Evolutionary conservation across 2,797 vertebrate genomes (phyloP), one percentile per base, ranked within the genome.

Genomic region (Cossypha dichroa): DNA sequence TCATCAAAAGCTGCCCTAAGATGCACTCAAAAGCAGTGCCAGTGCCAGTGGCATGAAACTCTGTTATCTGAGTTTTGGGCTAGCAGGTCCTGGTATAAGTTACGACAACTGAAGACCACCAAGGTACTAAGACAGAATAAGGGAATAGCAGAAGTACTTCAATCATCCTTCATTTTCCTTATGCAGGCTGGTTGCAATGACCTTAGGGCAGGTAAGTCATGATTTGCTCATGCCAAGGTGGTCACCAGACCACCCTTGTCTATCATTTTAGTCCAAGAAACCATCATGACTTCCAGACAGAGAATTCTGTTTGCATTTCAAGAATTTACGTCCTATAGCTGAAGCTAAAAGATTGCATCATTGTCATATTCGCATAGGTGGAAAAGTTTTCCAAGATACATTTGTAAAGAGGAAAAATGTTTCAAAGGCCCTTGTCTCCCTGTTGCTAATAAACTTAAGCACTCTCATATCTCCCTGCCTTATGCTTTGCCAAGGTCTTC

Each of bases 271-370:
- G 18, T 19, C 46, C 38, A 92, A 68, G 58, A 63, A 93, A 81
- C 11, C 36, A 72, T 17, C 41, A 77, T 8, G 31, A 88, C 31
- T 76, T 87, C 41, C 45, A 70, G 36, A 46, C 19, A 62, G 23
- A 33, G 28, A 74, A 26, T 90, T 87, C 7, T 64, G 21, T 68
- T 59, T 68, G 66, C 46, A 54, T 67, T 76, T 59, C 76, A 75
- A 85, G 46, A 56, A 91, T 54, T 70, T 11, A 46, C 45, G 74
- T 36, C 34, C 52, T 58, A 20, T 31, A 70, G 72, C 45, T 58
- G 64, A 93, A 52, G 28, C 58, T 56, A 54, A 80, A 87, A 83
- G 36, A 90, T 41, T 79, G 31, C n/a, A 96, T 26, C 13, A 14
- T 1, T 51, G 55, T 51, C 3, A 2, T 18, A 17, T 60, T 85